A percentile compares a stretch with the other conserved stretches of the same genome.
phyloP scores from a whole-genome alignment of 2,888 invertebrate species.

The Leucoma salicis region DNA sequence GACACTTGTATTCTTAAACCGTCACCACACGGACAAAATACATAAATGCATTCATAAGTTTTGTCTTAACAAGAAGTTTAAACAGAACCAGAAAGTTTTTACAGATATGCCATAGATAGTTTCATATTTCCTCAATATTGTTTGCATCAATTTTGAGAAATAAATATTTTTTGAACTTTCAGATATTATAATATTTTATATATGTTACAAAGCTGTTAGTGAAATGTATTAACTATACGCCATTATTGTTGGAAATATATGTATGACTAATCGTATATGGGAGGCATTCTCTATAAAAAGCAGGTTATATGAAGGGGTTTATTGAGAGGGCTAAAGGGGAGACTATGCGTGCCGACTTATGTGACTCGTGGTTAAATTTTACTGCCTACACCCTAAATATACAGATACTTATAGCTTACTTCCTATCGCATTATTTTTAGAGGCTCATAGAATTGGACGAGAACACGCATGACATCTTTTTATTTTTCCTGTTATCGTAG shows the following conservation, averaged over 20 bases:
- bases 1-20: no score
- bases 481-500: not conserved
- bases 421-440: conserved; percentile 1
- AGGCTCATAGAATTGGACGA: conserved; percentile 11
- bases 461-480: conserved; percentile 9
- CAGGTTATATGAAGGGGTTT: conserved; percentile 25
- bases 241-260: conserved; percentile 27
- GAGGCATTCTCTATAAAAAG: conserved; percentile 24
- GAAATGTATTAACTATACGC: conserved; percentile 5
- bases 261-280: conserved; percentile 26
- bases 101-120: no score
- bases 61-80: no score
- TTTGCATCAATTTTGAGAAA: no score
- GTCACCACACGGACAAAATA: no score
- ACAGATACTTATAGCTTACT: not conserved
- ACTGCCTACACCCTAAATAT: conserved; percentile 5
- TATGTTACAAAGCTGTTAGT: no score
- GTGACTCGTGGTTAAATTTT: conserved; percentile 13
- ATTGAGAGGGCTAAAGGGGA: conserved; percentile 13
- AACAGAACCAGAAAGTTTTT: no score
- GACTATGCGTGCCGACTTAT: conserved; percentile 5
- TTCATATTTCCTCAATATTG: no score
- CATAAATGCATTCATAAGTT: no score
- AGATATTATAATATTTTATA: no score
- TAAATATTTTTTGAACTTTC: no score